These are phyloP conservation scores for Enteromius argenteus DNA, from an alignment of 2,797 vertebrate genomes.

Conservation along the genomic window DNA sequence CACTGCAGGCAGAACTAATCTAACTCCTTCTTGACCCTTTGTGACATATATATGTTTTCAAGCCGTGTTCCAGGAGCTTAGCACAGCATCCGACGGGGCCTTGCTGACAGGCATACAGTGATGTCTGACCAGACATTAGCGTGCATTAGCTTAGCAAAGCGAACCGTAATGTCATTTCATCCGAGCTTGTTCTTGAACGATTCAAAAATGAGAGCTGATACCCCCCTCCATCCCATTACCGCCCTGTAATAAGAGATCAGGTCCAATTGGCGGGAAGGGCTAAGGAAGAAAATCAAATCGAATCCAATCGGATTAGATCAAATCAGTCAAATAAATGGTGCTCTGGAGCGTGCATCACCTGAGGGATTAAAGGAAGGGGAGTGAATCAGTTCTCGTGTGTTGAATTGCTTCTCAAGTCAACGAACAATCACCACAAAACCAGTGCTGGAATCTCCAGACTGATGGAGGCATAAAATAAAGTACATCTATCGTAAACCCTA, in stretches of 20 bases:
- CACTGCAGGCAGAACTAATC: conserved; percentile 7
- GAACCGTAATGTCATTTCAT: conserved; percentile 32
- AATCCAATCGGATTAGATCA: conserved; percentile 60
- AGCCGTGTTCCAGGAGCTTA: neutral
- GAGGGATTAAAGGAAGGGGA: conserved; percentile 44
- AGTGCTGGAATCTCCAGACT: conserved; percentile 3
- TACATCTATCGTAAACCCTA: neutral
- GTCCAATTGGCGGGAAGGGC: conserved; percentile 39
- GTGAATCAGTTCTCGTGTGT: conserved; percentile 31
- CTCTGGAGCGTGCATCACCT: conserved; percentile 42
- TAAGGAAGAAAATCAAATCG: conserved; percentile 53
- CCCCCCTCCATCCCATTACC: conserved; percentile 26
- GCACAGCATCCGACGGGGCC: conserved; percentile 7
- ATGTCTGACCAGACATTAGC: conserved; percentile 22
- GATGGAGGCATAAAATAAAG: neutral
- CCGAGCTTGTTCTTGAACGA: conserved; percentile 36
- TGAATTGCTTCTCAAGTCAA: conserved; percentile 26
- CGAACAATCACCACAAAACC: neutral
- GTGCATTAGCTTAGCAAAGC: conserved; percentile 43
- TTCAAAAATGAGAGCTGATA: conserved; percentile 28
- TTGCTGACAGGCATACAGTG: conserved; percentile 37
- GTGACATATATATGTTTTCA: conserved; percentile 22
- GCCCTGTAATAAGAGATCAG: conserved; percentile 41
- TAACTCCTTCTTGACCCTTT: conserved; percentile 24
- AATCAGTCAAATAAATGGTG: conserved; percentile 55